Base-by-base conservation (phyloP, 2,797 vertebrate genomes). In the Thaleichthys pacificus region DNA sequence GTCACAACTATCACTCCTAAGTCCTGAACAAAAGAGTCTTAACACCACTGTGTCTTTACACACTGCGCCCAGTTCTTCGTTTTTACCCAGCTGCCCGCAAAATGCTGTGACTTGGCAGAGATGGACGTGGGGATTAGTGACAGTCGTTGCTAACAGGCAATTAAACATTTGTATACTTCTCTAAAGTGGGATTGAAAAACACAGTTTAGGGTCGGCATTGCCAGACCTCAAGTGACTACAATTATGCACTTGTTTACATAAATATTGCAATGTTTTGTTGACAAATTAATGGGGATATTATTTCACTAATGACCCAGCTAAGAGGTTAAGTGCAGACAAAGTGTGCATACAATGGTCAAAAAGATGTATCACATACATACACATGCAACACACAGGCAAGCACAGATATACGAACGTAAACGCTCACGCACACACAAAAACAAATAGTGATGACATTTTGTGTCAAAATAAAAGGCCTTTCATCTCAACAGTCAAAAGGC, bases 141-240 rank as follows among this genome's bases (percentile, higher is more conserved):
- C 86, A 89, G 84, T 80, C 77, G 73, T 74, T 77, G 81, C 82
- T 79, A 90, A 86, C 75, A 80, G 80, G 79, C 87, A 82, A 85
- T 83, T 84, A 85, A 87, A 89, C 90, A 89, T 91, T 89, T 88
- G 91, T 86, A 87, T 80, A 76, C 74, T 72, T 71, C 76, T 72
- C 63, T 80, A 76, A 72, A 62, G 82, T 21, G 8, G 72, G 79
- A 87, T 84, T 82, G 84, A 84, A 87, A 68, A 62, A 71, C 72
- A 66, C 74, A 74, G 84, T 77, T 73, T 72, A 87, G 72, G 81
- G 84, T 86, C 81, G 83, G 77, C 66, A 77, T 75, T 67, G 78
- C 32, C 72, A 82, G 73, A 68, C 51, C 47, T 83, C 81, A 85
- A 89, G 80, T 80, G 14, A 14, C 67, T 81, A 74, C 76, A 75